A percentile compares a stretch with the other conserved stretches of the same genome.
phyloP scores from a whole-genome alignment of 2,113 vertebrate species.

The Tursiops truncatus region DNA sequence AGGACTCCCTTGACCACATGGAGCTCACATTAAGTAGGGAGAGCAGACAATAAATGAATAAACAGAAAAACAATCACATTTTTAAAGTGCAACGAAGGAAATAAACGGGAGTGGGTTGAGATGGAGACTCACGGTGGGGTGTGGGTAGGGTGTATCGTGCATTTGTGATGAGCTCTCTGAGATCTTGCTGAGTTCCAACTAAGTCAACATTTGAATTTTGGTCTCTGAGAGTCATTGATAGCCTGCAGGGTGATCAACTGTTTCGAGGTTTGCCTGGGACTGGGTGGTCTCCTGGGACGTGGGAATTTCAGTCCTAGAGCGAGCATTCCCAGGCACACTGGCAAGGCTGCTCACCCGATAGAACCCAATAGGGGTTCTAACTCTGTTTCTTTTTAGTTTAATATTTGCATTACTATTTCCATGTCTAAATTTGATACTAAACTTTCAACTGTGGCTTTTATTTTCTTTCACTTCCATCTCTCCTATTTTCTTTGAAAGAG shows the following conservation, averaged over 20 bases:
- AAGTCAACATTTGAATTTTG: neutral
- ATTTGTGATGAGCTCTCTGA: neutral
- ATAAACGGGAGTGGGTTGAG: neutral
- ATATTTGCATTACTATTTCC: neutral
- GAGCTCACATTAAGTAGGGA: neutral
- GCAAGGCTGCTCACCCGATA: fast-evolving
- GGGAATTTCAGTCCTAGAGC: neutral
- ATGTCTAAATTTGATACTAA: neutral
- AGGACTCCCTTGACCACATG: neutral
- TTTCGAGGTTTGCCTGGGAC: neutral
- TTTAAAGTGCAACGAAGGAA: neutral
- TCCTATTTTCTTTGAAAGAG: neutral
- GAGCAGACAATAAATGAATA: neutral
- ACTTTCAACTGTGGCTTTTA: neutral
- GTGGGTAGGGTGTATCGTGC: fast-evolving
- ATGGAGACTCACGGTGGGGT: fast-evolving
- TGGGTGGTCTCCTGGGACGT: neutral
- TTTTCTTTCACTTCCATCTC: neutral
- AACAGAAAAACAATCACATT: neutral
- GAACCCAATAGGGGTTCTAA: neutral
- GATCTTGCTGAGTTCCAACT: neutral
- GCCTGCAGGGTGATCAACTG: neutral
- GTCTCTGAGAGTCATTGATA: neutral
- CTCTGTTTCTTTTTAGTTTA: neutral
- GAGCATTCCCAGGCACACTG: neutral